Evolutionary conservation across 2,113 vertebrate species (phyloP), one percentile per base, ranked within the genome.

Genomic region (Poeciliopsis occidentalis): DNA sequence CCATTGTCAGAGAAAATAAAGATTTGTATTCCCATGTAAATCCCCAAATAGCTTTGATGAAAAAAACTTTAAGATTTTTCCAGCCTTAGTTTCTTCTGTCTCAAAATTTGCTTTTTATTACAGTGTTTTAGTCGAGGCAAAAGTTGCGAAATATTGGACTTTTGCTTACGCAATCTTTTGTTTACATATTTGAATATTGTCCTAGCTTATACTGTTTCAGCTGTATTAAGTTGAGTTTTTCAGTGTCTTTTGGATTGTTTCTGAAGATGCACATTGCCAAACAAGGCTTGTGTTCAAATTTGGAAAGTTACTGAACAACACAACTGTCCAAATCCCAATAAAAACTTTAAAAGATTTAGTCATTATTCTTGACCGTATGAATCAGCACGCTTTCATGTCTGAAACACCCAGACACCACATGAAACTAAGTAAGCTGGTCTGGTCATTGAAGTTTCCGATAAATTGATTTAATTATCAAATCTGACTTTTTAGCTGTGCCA

Each of bases 1-100:
- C 67, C 63, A 39, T 74, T 85, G 80, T 89, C 76, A 80, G 39
- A 71, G 64, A 57, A 74, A 76, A 76, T 63, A 72, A 73, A 90
- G 74, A 85, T 74, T 79, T 86, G 71, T 73, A 82, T 64, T 85
- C 60, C 62, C n/a, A 15, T 73, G 54, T 74, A 81, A 87, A 85
- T 89, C 75, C 39, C 64, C 32, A 17, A 41, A 62, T 22, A 64
- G 65, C 66, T 78, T 3, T 37, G 26, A 65, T 26, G 57, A 71
- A 76, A 64, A 64, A 24, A 15, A n/a, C 11, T 2, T 63, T 12
- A 1, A 17, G 12, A 8, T 15, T n/a, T 64, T 24, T 74, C 80
- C 82, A 88, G 75, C 29, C 71, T 60, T 63, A 24, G 39, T 64
- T 76, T 44, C 17, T 37, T 13, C 29, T 79, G 71, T 87, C 69